Base-by-base conservation (phyloP, 2,113 vertebrate species). In the Mungos mungo region DNA sequence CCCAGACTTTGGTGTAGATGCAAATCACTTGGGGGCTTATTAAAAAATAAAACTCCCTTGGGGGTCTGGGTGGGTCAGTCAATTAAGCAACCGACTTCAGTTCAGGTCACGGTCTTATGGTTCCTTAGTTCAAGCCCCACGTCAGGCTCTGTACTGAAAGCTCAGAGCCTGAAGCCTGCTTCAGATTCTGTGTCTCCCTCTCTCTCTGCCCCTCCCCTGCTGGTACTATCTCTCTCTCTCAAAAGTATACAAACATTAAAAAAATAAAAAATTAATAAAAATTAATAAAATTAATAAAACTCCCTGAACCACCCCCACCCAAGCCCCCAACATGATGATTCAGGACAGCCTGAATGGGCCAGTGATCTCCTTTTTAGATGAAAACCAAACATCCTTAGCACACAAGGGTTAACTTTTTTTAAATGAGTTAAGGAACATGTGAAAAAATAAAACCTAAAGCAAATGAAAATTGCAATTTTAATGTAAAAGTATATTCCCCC, bases 391-490 rank as follows among this genome's bases (percentile, higher is more conserved):
- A 21, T 33, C 45, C 19, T 45, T 69, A 86, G 9, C 33, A 41
- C 7, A 35, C 15, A 9, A 93, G 54, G 74, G 63, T 83, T 57
- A 45, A 45, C 79, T 3, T 33, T 93, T 96, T 69, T 71, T 33
- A 96, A 90, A 95, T 65, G n/a, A 63, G 80, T 27, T 66, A 19
- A 90, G 60, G 72, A 95, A 69, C 9, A 91, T 60, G 21, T 84
- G 19, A 33, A 12, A 57, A 86, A 47, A 54, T 12, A 35, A 41
- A 93, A 94, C 2, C 25, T 80, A 86, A 92, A 93, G 76, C 14
- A 96, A 97, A 97, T 68, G 5, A 91, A 90, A 97, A 77, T 6
- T 79, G 9, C 21, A 79, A 69, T 81, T 95, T 95, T 83, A 92
- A 88, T 38, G 23, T 82, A 94, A 68, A 97, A 85, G 8, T 85